Evolutionary conservation across 2,888 invertebrate species (phyloP).

Genomic region (Hetaerina titia): DNA sequence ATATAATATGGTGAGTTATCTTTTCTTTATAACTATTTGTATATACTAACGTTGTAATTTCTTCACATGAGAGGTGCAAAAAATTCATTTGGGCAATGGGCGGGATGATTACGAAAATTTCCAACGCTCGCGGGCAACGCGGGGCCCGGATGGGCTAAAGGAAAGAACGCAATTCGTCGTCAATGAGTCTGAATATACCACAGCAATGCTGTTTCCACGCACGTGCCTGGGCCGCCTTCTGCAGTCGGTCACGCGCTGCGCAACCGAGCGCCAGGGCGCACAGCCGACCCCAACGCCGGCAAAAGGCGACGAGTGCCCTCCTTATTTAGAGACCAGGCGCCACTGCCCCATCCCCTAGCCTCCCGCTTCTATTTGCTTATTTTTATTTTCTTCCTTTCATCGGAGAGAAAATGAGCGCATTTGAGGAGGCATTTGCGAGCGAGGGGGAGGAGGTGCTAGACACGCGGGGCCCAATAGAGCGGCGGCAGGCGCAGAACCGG

Average conservation of each 20-base stretch:
- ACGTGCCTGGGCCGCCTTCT: not conserved
- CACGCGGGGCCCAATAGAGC: not conserved
- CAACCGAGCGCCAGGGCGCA: not conserved
- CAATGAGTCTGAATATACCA: not conserved
- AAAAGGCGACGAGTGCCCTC: not conserved
- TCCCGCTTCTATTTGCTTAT: not conserved
- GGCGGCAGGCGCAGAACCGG: not conserved
- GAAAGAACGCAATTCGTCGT: too few species aligned
- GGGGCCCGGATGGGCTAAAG: too few species aligned
- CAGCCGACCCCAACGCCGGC: not conserved
- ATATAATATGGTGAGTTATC: too few species aligned
- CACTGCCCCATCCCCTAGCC: not conserved
- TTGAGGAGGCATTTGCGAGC: not conserved
- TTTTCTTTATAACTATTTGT: too few species aligned
- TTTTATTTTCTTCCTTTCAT: not conserved
- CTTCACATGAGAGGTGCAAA: too few species aligned
- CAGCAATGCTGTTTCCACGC: not conserved
- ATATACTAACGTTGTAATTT: too few species aligned
- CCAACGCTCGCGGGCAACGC: too few species aligned
- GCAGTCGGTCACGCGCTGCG: conserved; percentile 35
- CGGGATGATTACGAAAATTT: too few species aligned
- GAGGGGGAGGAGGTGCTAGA: not conserved
- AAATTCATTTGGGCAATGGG: too few species aligned
- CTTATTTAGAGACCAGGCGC: conserved; percentile 43
- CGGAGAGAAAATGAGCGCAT: not conserved